Base-by-base conservation (phyloP, 2,888 invertebrate species). In the Acleris literana region DNA sequence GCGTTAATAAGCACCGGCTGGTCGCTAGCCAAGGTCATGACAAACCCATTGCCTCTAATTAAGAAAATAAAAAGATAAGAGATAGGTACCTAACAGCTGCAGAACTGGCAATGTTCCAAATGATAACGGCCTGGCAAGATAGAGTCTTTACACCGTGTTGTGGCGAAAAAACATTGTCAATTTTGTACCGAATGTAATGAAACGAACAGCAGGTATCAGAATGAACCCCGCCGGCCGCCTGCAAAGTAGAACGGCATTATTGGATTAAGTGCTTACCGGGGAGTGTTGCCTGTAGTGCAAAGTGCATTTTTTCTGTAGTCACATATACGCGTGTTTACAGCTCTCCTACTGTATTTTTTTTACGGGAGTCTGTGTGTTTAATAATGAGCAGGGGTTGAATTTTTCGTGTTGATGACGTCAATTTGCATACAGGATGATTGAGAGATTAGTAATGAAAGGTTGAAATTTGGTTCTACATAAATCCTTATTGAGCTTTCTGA, bases 121-220 rank as follows among this genome's bases (percentile, higher is more conserved):
- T 70, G 75, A 75, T 70, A 72, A 71, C 69, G 70, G 71, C 65
- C 64, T 48, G 63, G 44, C 68, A 63, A 70, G 68, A 71, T 71
- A 68, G 67, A 66, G 70, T 63, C 69, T 73, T 71, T 70, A 70
- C 71, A 68, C 63, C 68, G 69, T 72, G 72, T 75, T 70, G 70
- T 65, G 68, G 70, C 49, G 66, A 71, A 73, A 71, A 72, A 70
- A 70, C 68, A 25, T 53, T 52, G 63, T 54, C 43, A 63, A 7
- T n/a, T 46, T 46, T 46, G 46, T 46, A 46, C 46, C 46, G 17
- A 17, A 46, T n/a, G 46, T 46, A 57, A 57, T 57, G 57, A 46
- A 57, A 59, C 16, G 46, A 57, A 46, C 43, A 33, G 16, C 52
- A 66, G 61, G 61, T 66, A 66, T 66, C 56, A 62, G 43, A 57